Base-by-base conservation (phyloP, 2,888 invertebrate genomes). In the Deilephila porcellus region DNA sequence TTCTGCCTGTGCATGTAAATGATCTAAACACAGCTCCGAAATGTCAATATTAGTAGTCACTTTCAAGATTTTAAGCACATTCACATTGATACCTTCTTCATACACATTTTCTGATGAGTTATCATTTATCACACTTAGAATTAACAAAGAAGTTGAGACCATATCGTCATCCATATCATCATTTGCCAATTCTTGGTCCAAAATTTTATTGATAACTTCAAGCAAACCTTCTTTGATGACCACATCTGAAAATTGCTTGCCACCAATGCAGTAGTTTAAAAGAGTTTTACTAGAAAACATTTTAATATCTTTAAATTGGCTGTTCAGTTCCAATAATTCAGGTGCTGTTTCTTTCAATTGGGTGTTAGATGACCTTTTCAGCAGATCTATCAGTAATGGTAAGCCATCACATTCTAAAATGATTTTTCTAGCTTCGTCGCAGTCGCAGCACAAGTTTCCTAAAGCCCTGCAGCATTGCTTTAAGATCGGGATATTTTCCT, bases 401-500 rank as follows among this genome's bases (percentile, higher is more conserved):
- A 96, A 91, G 1, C 96, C 96, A 74, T 95, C 89, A 67, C 79
- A 81, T 19, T 90, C 85, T 1, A 91, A 82, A 59, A 96, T 93
- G 72, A 95, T 87, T 75, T 95, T 95, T 77, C 96, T 94, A 25
- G 96, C 96, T 82, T 95, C 94, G 93, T 98, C 97, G 92, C 98
- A 98, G 86, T 98, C 97, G 88, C 97, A 98, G 88, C 98, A 98
- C 85, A 98, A 96, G 90, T 98, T 98, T 59, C 98, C 98, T 32
- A 98, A 93, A 4, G 98, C 97, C 82, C 98, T 95, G 80, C 97
- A 97, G 60, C 97, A 96, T 86, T 98, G 97, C 79, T 96, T 96
- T 11, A 96, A 91, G 72, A 96, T 87, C 77, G 96, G 95, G 76
- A 95, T 85, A 75, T 90, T 91, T 17, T 95, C 91, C 25, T 82